Base-by-base conservation (phyloP, 2,888 invertebrate genomes). In the Matsumyia berberina region DNA sequence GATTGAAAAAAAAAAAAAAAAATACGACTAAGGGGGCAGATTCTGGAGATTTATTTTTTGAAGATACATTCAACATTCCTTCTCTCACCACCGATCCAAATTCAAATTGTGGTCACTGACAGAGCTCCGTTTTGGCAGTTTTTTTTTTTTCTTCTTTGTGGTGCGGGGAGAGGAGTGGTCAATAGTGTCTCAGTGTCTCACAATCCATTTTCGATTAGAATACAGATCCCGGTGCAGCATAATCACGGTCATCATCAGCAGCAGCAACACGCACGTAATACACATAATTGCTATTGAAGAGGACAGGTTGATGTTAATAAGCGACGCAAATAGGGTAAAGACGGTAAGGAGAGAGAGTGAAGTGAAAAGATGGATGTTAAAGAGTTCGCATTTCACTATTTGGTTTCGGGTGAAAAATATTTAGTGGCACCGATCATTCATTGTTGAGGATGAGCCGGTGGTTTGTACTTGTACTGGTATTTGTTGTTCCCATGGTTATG, bases 281-380 rank as follows among this genome's bases (percentile, higher is more conserved):
- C 66, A 77, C 69, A 70, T 64, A 60, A 69, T 80, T 74, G 69
- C 53, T 81, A 81, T 81, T 74, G 69, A 81, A 81, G 80, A 77
- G 77, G 81, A 70, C 81, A 82, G 70, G 78, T 82, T 72, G 72
- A 78, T 82, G 82, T 82, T 82, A 82, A 82, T 82, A 66, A 78
- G 72, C 72, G 78, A 51, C 66, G 78, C 78, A 82, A 77, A 82
- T 66, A 82, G 77, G 77, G 53, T 69, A 35, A 24, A 24, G 24
- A 24, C 24, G 24, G 24, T 11, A 58, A 9, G 49, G 4, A 70
- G 37, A 57, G 31, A 64, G 31, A 79, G 57, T 24, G 62, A 72
- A 55, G 49, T n/a, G n/a, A n/a, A 69, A 29, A n/a, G 19, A 29
- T 24, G 53, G 4, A 39, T 80, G 73, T 74, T 67, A 69, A 80